Base-by-base conservation (phyloP, 2,113 vertebrate species). In the Muntiacus muntjak region DNA sequence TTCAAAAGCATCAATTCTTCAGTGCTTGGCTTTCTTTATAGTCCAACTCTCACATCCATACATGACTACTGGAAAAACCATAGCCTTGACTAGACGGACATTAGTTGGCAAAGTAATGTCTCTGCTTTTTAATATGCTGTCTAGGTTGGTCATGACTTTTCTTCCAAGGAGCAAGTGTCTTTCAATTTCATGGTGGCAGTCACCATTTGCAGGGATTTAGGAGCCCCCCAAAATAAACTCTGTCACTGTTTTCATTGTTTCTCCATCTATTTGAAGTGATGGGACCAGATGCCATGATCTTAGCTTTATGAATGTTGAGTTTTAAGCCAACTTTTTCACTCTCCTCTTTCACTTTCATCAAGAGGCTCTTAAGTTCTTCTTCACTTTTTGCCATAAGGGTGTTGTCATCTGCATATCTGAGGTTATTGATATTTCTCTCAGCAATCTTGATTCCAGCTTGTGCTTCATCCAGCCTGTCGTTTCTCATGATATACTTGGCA, bases 191-290 rank as follows among this genome's bases (percentile, higher is more conserved):
- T 60, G 58, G 12, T 12, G 6, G 5, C 58, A 30, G 58, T 60
- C 58, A 60, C 6, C 5, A 60, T 60, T 28, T 60, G 5, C 58
- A 60, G 58, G 58, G 58, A 60, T 30, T 60, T 30, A 14, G 58
- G 3, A 33, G 16, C 15, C 33, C 33, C 62, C 1, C 0, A 9
- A 67, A 67, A n/a, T 9, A 19, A n/a, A 36, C 8, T 71, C 17
- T 36, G 64, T 36, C 64, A 71, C 17, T 67, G 4, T 71, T 36
- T 71, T 1, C 64, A 67, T 2, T 21, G 8, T 21, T 36, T 36
- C 64, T n/a, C 64, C 8, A 71, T 36, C 33, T 71, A 71, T 71
- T 36, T 36, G n/a, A 71, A 71, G 64, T 21, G n/a, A 21, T 71
- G 0, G 2, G 64, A 71, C n/a, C 64, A 21, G 64, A 71, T 71